These are phyloP conservation scores for Rhopalosiphum padi DNA, from an alignment of 1,140 invertebrate genomes.

Conservation along the genomic window DNA sequence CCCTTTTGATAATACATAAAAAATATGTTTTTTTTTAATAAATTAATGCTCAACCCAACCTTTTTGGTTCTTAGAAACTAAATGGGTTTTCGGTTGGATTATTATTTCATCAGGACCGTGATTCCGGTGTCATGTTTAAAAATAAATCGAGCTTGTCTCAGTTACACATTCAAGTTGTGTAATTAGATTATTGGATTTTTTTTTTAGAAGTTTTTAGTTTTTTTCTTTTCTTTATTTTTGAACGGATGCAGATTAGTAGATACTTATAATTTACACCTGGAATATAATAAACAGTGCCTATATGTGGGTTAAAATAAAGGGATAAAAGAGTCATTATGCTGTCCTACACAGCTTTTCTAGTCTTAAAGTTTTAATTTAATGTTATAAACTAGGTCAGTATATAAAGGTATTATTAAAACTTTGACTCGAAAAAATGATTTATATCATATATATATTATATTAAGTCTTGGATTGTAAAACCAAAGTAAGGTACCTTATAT, in stretches of 20 bases:
- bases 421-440: neutral
- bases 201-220: neutral
- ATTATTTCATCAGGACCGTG: neutral
- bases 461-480: neutral
- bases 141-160: neutral
- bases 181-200: constrained; percentile 10
- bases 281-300: neutral
- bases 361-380: constrained; percentile 19
- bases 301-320: neutral
- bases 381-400: neutral
- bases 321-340: neutral
- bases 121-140: neutral
- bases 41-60: neutral
- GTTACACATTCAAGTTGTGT: neutral
- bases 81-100: neutral
- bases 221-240: neutral
- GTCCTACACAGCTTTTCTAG: neutral
- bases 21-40: constrained; percentile 16
- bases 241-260: too few species aligned
- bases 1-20: neutral
- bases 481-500: neutral
- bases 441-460: neutral
- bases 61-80: neutral
- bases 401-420: neutral
- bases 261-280: neutral